Percentiles rank a stretch among this genome's conserved stretches.
Conservation (phyloP, 2,888 invertebrate species). For the Rosalia funebris region DNA sequence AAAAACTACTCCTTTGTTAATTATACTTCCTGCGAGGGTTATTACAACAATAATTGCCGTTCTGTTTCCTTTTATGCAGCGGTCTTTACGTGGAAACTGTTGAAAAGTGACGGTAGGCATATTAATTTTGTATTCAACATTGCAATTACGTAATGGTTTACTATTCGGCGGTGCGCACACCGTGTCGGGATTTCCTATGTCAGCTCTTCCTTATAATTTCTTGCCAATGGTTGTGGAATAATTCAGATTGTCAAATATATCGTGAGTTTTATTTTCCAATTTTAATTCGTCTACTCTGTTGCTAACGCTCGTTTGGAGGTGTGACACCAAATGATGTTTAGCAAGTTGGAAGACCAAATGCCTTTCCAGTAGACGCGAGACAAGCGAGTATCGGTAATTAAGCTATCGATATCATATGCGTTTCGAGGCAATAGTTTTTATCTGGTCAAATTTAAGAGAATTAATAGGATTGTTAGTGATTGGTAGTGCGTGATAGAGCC, state of each 20-base stretch:
- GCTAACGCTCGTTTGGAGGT: no score
- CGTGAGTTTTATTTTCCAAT: no score
- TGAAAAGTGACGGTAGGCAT: constrained; percentile 30
- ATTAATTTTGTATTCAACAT: constrained; percentile 30
- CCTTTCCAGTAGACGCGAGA: no score
- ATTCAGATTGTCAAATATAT: no score
- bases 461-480: constrained; percentile 48
- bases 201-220: no score
- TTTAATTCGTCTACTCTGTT: no score
- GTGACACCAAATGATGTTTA: no score
- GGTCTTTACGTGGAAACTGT: constrained; percentile 32
- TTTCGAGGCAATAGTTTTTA: no score
- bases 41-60: constrained; percentile 37
- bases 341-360: no score
- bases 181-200: constrained; percentile 1
- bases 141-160: constrained; percentile 9
- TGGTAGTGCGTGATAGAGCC: constrained; percentile 61
- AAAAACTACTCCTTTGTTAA: constrained; percentile 39
- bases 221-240: no score
- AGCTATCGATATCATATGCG: no score
- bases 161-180: constrained; percentile 7
- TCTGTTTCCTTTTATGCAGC: constrained; percentile 32
- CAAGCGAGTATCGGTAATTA: no score
- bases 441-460: constrained; percentile 26
- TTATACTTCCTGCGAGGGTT: constrained; percentile 37